phyloP scores from a whole-genome alignment of 2,113 vertebrate species.

The Bothrops jararaca region DNA sequence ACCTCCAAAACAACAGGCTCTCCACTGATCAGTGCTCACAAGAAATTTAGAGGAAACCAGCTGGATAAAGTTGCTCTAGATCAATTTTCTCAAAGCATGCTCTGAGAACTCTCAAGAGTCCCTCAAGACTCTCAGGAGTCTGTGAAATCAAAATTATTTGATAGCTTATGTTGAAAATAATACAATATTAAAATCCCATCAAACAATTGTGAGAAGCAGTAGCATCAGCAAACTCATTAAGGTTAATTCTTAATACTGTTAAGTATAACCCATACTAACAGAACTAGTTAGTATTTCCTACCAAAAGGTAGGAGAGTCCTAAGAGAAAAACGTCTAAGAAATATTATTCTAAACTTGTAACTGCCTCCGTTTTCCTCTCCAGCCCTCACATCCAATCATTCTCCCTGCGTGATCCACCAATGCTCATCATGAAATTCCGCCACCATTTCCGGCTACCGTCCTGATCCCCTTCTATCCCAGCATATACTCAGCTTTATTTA shows the following conservation, averaged over 20 bases:
- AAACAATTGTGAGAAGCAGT: background rate
- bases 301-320: background rate
- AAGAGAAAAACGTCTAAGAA: background rate
- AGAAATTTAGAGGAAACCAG: background rate
- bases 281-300: background rate
- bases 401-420: background rate
- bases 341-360: background rate
- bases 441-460: background rate
- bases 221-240: background rate
- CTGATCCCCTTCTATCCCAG: background rate
- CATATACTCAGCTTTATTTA: background rate
- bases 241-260: background rate
- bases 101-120: background rate
- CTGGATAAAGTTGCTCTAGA: background rate
- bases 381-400: background rate
- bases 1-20: background rate
- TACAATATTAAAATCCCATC: background rate
- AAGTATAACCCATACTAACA: background rate
- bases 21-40: background rate
- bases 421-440: background rate
- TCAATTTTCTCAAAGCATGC: background rate
- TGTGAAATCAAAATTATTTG: background rate
- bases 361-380: background rate
- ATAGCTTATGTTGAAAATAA: background rate
- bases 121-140: background rate